Conservation (phyloP, 2,113 vertebrate genomes). For the Pelusios castaneus region DNA sequence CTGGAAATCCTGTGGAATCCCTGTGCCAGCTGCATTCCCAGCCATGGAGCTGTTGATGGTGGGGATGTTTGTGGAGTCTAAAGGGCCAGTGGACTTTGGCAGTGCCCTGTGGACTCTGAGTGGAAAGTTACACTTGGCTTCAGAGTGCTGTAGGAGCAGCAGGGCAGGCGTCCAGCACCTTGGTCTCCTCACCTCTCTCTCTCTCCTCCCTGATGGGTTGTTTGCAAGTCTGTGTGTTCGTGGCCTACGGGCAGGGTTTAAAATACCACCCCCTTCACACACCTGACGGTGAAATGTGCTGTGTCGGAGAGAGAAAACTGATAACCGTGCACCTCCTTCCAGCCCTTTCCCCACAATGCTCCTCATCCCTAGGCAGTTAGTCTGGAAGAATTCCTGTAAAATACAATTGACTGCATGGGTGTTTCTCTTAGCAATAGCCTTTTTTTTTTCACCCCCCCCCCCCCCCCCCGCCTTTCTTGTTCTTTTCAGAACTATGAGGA, state of each 20-base stretch:
- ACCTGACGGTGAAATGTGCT: neutral
- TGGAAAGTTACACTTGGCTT: conserved; percentile 75
- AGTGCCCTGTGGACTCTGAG: conserved; percentile 22
- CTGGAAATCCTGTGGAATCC: conserved; percentile 56
- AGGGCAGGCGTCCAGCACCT: conserved; percentile 43
- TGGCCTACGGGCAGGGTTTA: neutral
- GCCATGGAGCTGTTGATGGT: conserved; percentile 24
- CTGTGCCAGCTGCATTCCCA: conserved; percentile 15
- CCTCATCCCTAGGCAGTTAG: neutral
- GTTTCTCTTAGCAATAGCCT: neutral
- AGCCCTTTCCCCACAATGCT: neutral
- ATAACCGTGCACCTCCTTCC: neutral
- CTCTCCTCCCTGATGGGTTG: neutral
- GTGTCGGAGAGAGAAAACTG: neutral
- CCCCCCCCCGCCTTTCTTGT: neutral
- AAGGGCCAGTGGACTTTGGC: conserved; percentile 71
- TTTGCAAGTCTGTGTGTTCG: neutral
- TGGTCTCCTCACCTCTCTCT: neutral
- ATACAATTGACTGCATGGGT: neutral
- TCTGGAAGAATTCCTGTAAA: conserved; percentile 1
- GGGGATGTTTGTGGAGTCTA: conserved; percentile 62
- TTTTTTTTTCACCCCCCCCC: too few species aligned
- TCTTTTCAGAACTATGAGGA: neutral
- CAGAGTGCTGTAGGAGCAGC: conserved; percentile 14
- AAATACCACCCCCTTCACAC: neutral